A percentile compares a stretch with the other conserved stretches of the same genome.
phyloP scores from a whole-genome alignment of 2,797 vertebrate species.

The Erethizon dorsatum region DNA sequence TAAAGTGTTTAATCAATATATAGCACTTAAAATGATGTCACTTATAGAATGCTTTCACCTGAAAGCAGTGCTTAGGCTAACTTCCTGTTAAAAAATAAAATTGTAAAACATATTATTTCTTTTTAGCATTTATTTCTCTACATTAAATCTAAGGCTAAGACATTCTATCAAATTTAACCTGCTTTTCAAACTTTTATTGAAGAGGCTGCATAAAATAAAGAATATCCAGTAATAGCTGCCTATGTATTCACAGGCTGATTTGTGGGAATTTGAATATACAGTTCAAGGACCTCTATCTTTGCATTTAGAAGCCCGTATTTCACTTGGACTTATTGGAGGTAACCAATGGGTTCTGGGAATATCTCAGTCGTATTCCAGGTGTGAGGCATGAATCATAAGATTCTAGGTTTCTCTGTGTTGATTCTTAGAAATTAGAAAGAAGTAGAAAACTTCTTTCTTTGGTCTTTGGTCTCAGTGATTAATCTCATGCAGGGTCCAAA shows the following conservation, averaged over 20 bases:
- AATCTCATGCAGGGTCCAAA: not conserved
- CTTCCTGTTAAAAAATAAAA: slow-evolving; percentile 69
- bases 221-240: slow-evolving; percentile 44
- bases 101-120: not conserved
- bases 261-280: slow-evolving; percentile 32
- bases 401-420: not conserved
- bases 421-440: slow-evolving; percentile 43
- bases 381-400: slow-evolving; percentile 25
- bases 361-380: slow-evolving; percentile 42
- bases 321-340: not conserved
- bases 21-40: slow-evolving; percentile 83
- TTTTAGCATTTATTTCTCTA: slow-evolving; percentile 73
- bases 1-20: slow-evolving; percentile 82
- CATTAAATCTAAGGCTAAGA: slow-evolving; percentile 68
- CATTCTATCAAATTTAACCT: slow-evolving; percentile 28
- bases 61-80: slow-evolving; percentile 72
- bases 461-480: not conserved
- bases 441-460: not conserved
- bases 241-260: slow-evolving; percentile 56
- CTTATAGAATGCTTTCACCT: slow-evolving; percentile 71
- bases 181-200: slow-evolving; percentile 70
- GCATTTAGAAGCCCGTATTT: slow-evolving; percentile 57
- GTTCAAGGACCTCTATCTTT: slow-evolving; percentile 50
- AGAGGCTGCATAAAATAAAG: slow-evolving; percentile 33
- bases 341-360: slow-evolving; percentile 69